Evolutionary conservation across 1,140 invertebrate species (phyloP), one percentile per base, ranked within the genome.

Genomic region (Conus betulinus): DNA sequence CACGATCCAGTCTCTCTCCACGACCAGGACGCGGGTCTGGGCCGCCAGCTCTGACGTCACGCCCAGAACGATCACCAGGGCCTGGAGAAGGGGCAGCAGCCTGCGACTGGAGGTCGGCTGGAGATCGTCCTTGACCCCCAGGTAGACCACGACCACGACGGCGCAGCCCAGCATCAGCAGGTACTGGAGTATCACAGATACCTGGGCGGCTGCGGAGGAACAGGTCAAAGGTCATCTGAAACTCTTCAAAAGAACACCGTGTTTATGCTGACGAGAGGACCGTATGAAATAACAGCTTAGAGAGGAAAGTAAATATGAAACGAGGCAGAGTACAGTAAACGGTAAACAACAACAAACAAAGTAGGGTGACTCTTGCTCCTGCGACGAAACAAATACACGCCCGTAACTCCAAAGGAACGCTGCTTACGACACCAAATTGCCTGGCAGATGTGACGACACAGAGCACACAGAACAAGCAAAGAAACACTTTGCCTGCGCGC

Each of bases 1-100:
- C 55, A 96, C 93, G 87, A 96, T 94, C 96, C 96, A 96, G 91
- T 96, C 96, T 90, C 95, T 95, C 90, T 96, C 94, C n/a, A 96
- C 90, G 25, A 93, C 93, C 39, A 96, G 94, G 84, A 94, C 95
- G n/a, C 92, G 94, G 23, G 94, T 96, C 23, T 94, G 88, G 74
- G 94, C 95, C 23, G 94, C 94, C 27, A 93, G 88, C 57, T 85
- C 87, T 5, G 93, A 88, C 23, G 91, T 27, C 57, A 92, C 87
- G 4, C 92, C 93, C 11, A 94, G 79, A 13, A 91, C 57, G 51
- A 94, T 93, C 71, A 94, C 91, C 3, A 89, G 25, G 23, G 57
- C 88, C 79, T 93, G 88, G 82, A 74, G 89, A 15, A 90, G 52
- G 11, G 60, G 51, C 15, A 25, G 10, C 5, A 52, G n/a, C 84